A percentile compares a stretch with the other conserved stretches of the same genome.
These are phyloP conservation scores for Apis florea DNA, from an alignment of 1,140 invertebrate genomes.

Conservation along the genomic window DNA sequence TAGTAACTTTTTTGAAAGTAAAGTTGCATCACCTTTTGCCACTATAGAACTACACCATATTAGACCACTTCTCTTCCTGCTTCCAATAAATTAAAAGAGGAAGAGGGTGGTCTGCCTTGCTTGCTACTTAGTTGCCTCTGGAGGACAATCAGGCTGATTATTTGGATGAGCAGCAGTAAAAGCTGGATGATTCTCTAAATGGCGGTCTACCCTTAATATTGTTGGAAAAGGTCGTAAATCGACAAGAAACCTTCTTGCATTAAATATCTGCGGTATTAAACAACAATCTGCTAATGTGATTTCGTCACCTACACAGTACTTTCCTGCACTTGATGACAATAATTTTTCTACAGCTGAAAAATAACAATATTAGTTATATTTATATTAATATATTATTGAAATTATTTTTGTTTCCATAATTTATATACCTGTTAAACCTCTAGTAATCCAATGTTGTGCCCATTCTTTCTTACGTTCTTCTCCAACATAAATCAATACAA, in stretches of 20 bases:
- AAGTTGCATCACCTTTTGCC: slow-evolving; percentile 64
- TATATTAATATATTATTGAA: no score
- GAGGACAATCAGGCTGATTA: slow-evolving; percentile 95
- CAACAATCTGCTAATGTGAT: slow-evolving; percentile 97
- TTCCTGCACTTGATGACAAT: slow-evolving; percentile 90
- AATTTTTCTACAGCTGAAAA: slow-evolving; percentile 92
- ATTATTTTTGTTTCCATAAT: neutral
- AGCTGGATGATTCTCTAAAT: slow-evolving; percentile 92
- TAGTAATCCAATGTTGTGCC: slow-evolving; percentile 95
- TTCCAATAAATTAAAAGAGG: slow-evolving; percentile 75
- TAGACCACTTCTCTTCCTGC: slow-evolving; percentile 70
- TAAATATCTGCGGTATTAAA: slow-evolving; percentile 96
- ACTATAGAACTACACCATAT: slow-evolving; percentile 55
- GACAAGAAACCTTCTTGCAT: slow-evolving; percentile 95
- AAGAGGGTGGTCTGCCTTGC: slow-evolving; percentile 80
- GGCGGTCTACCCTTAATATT: slow-evolving; percentile 91
- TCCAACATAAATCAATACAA: slow-evolving; percentile 91
- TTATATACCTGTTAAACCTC: slow-evolving; percentile 88
- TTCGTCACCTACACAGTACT: slow-evolving; percentile 96
- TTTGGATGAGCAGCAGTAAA: slow-evolving; percentile 93
- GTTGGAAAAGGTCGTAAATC: slow-evolving; percentile 94
- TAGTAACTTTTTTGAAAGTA: slow-evolving; percentile 6
- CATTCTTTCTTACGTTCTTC: slow-evolving; percentile 94
- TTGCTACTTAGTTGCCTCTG: slow-evolving; percentile 89
- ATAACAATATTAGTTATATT: neutral